Evolutionary conservation across 2,113 vertebrate genomes (phyloP).

Genomic region (Megaceryle torquata): DNA sequence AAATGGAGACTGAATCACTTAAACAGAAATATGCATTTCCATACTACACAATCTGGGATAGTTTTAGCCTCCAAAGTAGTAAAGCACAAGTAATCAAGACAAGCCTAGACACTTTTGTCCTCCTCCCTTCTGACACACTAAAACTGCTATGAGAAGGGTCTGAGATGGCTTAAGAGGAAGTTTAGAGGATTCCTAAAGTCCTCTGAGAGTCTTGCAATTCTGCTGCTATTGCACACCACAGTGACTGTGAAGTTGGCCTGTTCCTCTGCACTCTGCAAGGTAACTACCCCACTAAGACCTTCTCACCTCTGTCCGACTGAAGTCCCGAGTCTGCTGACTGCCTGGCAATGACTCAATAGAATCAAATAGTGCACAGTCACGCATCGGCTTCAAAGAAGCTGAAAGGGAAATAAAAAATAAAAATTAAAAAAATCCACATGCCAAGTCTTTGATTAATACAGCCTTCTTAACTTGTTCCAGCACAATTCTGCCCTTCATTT

Average conservation of each 20-base stretch:
- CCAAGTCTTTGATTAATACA: neutral
- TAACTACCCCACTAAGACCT: neutral
- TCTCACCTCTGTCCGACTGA: conserved; percentile 72
- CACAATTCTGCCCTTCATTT: neutral
- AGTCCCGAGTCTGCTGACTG: conserved; percentile 66
- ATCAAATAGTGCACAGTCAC: conserved; percentile 67
- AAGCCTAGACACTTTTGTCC: neutral
- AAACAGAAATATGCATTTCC: neutral
- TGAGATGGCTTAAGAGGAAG: neutral
- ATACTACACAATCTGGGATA: neutral
- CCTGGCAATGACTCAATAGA: conserved; percentile 67
- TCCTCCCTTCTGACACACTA: neutral
- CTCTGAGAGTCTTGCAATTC: neutral
- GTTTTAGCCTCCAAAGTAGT: neutral
- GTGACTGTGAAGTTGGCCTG: neutral
- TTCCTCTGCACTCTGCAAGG: neutral
- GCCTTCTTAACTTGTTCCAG: neutral
- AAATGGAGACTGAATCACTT: neutral
- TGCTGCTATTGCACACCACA: neutral
- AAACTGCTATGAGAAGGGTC: neutral
- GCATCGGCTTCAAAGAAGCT: conserved; percentile 70
- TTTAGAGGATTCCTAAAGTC: neutral
- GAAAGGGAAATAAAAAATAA: neutral
- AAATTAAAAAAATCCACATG: neutral
- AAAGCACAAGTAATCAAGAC: neutral